Conservation (phyloP, 2,797 vertebrate species). For the Gymnodraco acuticeps region DNA sequence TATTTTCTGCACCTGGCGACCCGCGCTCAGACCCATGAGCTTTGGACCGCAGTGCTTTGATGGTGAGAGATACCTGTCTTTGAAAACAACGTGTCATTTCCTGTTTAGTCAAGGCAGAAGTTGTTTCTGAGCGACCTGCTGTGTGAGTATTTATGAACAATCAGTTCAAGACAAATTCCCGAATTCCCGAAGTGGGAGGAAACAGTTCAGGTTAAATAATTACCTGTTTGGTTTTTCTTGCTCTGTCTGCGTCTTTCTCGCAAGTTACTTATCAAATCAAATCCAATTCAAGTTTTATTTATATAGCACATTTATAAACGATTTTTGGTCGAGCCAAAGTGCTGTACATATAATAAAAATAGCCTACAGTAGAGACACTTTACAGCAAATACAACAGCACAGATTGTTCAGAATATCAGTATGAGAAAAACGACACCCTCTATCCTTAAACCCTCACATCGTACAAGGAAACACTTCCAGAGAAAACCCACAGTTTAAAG, state of each 20-base stretch:
- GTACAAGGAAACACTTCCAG: too few relatives aligned
- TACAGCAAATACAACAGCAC: too few relatives aligned
- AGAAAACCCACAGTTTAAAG: too few relatives aligned
- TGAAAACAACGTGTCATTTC: conserved; percentile 45
- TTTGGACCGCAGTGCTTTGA: conserved; percentile 31
- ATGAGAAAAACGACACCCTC: too few relatives aligned
- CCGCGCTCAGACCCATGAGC: not conserved
- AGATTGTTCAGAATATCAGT: too few relatives aligned
- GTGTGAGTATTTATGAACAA: conserved; percentile 25
- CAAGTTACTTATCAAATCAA: not conserved
- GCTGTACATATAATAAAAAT: too few relatives aligned
- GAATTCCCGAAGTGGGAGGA: conserved; percentile 10
- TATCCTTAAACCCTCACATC: too few relatives aligned
- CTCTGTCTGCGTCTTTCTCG: not conserved
- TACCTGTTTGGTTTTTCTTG: not conserved
- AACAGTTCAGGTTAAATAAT: conserved; percentile 13
- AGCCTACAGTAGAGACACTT: too few relatives aligned
- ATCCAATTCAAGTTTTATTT: too few relatives aligned
- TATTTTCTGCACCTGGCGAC: conserved; percentile 20
- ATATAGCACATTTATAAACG: too few relatives aligned
- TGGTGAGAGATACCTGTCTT: conserved; percentile 30
- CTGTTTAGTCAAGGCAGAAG: conserved; percentile 41
- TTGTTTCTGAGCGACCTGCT: conserved; percentile 34
- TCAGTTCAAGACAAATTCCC: conserved; percentile 7
- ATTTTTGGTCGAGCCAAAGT: too few relatives aligned